A percentile compares a stretch with the other conserved stretches of the same genome.
Conservation (phyloP, 2,888 invertebrate species). For the Cosmia trapezina region DNA sequence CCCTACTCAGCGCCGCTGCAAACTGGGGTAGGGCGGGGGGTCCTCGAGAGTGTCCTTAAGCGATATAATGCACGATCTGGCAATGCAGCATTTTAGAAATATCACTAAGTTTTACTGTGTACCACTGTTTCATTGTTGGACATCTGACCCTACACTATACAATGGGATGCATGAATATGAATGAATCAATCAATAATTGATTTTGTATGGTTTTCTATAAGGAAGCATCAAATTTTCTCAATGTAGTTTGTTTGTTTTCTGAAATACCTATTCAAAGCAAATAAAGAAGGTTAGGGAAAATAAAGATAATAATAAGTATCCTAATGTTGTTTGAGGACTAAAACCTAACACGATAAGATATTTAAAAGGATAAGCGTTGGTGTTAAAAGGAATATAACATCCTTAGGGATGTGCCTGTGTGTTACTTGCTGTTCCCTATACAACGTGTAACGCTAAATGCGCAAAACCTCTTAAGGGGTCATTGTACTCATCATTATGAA, state of each 20-base stretch:
- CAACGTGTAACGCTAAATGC: too few relatives aligned
- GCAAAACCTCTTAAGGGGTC: too few relatives aligned
- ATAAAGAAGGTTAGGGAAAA: not conserved
- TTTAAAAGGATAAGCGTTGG: not conserved
- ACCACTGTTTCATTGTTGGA: too few relatives aligned
- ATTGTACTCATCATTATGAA: too few relatives aligned
- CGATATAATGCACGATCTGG: too few relatives aligned
- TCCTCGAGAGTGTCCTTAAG: too few relatives aligned
- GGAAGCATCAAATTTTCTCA: not conserved
- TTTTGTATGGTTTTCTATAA: not conserved
- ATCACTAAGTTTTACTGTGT: too few relatives aligned
- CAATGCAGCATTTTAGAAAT: too few relatives aligned
- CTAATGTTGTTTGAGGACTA: not conserved
- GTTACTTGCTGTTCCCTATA: not conserved
- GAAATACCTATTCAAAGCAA: not conserved
- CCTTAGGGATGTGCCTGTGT: too few relatives aligned
- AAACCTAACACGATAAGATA: conserved; percentile 5
- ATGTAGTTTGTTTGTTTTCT: not conserved
- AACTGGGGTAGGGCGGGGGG: too few relatives aligned
- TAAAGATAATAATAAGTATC: not conserved
- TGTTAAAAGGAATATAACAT: not conserved
- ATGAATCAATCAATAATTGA: conserved; percentile 4
- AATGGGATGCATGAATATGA: conserved; percentile 19
- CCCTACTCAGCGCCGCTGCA: too few relatives aligned
- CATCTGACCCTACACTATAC: too few relatives aligned